Percentiles rank a stretch among this genome's conserved stretches.
These are phyloP conservation scores for Zoanthus sansibaricus DNA, from an alignment of 92 coral and sea anemone genomes.

Conservation along the genomic window DNA sequence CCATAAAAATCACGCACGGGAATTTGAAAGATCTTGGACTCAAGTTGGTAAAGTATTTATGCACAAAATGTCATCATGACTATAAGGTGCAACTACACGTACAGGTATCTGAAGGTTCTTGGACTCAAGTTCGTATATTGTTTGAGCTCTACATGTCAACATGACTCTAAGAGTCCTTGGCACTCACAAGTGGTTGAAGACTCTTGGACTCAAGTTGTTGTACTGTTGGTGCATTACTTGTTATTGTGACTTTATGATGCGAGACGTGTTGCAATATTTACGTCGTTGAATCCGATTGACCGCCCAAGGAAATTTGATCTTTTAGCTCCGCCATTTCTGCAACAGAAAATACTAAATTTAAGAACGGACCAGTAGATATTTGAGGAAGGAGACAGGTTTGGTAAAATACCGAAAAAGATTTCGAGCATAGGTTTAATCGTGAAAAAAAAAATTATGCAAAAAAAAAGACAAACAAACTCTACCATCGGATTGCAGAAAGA, in stretches of 20 bases:
- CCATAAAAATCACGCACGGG: too few relatives aligned
- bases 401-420: too few relatives aligned
- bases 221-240: neutral
- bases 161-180: neutral
- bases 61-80: neutral
- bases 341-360: conserved; percentile 25
- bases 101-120: neutral
- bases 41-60: too few relatives aligned
- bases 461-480: too few relatives aligned
- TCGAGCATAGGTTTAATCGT: too few relatives aligned
- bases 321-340: conserved; percentile 95
- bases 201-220: neutral
- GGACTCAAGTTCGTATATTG: neutral
- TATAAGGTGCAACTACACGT: neutral
- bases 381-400: too few relatives aligned
- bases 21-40: too few relatives aligned
- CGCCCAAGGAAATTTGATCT: conserved; percentile 87
- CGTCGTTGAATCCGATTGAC: neutral
- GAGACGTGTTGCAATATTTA: neutral
- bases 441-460: too few relatives aligned
- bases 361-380: neutral
- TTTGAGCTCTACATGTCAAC: neutral
- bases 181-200: neutral
- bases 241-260: neutral
- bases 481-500: too few relatives aligned